Percentiles rank a stretch among this genome's conserved stretches.
Conservation (phyloP, 2,797 vertebrate genomes). For the Spea hammondii region DNA sequence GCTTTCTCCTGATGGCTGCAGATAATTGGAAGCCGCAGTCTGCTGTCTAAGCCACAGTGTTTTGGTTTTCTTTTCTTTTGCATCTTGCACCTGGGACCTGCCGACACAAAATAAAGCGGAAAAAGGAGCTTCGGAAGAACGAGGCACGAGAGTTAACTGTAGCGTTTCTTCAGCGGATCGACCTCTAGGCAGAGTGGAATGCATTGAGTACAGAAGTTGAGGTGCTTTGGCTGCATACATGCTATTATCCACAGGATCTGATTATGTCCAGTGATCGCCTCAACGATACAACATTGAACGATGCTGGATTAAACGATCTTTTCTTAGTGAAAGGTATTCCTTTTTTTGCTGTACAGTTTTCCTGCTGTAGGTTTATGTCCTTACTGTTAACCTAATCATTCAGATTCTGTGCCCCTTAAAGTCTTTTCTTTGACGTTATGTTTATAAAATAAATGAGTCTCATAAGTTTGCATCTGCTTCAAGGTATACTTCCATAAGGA, state of each 20-base stretch:
- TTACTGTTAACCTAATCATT: neutral
- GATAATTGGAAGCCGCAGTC: conserved; percentile 54
- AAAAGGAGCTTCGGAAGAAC: neutral
- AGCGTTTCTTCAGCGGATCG: neutral
- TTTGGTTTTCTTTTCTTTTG: conserved; percentile 1
- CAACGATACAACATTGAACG: conserved; percentile 68
- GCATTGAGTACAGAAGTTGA: conserved; percentile 45
- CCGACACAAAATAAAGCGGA: conserved; percentile 23
- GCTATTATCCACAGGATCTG: conserved; percentile 53
- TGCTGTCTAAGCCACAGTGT: conserved; percentile 45
- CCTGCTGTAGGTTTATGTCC: neutral
- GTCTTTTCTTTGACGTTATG: neutral
- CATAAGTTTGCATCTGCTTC: neutral
- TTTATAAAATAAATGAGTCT: neutral
- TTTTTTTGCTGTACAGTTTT: neutral
- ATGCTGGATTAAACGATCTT: conserved; percentile 68
- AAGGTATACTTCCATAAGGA: neutral
- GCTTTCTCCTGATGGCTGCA: conserved; percentile 50
- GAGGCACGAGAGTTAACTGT: neutral
- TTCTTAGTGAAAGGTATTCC: conserved; percentile 70
- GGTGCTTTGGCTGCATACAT: conserved; percentile 33
- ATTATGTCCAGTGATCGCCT: conserved; percentile 70
- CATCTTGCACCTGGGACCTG: conserved; percentile 55
- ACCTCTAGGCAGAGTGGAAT: conserved; percentile 48
- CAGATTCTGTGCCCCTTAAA: neutral